Conservation (phyloP, 92 coral and sea anemone species). For the Micromussa lordhowensis region DNA sequence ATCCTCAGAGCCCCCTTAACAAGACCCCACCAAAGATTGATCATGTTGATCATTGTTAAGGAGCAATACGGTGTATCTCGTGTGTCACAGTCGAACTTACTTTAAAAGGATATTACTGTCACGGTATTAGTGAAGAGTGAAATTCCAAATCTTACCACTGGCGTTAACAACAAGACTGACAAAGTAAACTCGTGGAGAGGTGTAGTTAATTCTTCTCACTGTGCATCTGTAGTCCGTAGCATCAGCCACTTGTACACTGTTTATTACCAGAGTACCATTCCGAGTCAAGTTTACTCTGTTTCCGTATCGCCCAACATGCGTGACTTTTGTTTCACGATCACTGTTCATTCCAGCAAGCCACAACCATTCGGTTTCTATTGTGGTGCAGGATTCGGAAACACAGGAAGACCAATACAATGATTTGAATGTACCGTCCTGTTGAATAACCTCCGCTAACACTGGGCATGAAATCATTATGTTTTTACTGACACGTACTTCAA, state of each 20-base stretch:
- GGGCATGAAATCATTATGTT: neutral
- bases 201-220: conserved; percentile 5
- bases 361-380: neutral
- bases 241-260: neutral
- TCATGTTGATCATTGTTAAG: too few species aligned
- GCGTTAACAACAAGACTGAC: conserved; percentile 7
- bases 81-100: neutral
- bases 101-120: neutral
- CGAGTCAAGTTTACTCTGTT: conserved; percentile 4
- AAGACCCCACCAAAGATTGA: conserved; percentile 43
- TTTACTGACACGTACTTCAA: conserved; percentile 11
- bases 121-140: neutral
- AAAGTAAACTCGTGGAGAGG: conserved; percentile 1
- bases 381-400: neutral
- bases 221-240: conserved; percentile 9
- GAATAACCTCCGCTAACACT: neutral
- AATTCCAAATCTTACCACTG: neutral
- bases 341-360: conserved; percentile 33
- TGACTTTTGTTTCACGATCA: neutral
- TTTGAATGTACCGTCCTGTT: conserved; percentile 14
- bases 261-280: conserved; percentile 18
- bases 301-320: neutral
- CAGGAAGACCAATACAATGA: neutral
- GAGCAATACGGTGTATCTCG: neutral
- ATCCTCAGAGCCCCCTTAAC: conserved; percentile 6